Base-by-base conservation (phyloP, 1,140 invertebrate species). In the Agrilus planipennis region DNA sequence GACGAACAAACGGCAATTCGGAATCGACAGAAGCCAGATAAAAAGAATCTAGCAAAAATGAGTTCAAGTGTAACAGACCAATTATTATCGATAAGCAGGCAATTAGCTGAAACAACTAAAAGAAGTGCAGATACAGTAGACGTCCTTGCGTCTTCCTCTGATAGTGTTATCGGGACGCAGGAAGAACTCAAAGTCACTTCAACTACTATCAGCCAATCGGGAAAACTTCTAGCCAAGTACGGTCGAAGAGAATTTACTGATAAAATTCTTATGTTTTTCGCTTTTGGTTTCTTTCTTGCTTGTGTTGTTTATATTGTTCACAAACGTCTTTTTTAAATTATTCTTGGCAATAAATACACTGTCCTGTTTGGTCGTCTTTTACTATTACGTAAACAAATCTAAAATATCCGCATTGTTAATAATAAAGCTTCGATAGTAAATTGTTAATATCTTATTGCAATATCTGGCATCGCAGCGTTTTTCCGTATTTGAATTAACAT, bases 161-260 rank as follows among this genome's bases (percentile, higher is more conserved):
- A 75, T 29, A 73, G 65, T 42, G 73, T 72, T 41, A 60, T 75
- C 55, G 75, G 77, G 5, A 93, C 87, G 4, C 76, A 79, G 51
- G 82, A 84, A 50, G 91, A 96, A 62, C 67, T 95, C 11, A 77
- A 84, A 49, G 75, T 77, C 41, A 92, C 92, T 45, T 81, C 84
- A 6, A 79, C 84, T 49, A 81, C 82, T 7, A 91, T 96, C 48
- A 70, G 77, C 10, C 88, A 89, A 55, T 91, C 90, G 0, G 79
- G 82, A 42, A 91, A 90, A 63, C 67, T 97, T 2, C 64, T 97
- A 23, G 89, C 84, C 15, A 97, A 96, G 70, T 97, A 95, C 65
- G 88, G 86, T 2, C 67, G 91, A 47, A 65, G 92, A 19, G 91
- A 97, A 68, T 81, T 90, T 37, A 97, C 93, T 0, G 92, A 97